Evolutionary conservation across 1,140 invertebrate genomes (phyloP), one percentile per base, ranked within the genome.

Genomic region (Drosophila nebulosa): DNA sequence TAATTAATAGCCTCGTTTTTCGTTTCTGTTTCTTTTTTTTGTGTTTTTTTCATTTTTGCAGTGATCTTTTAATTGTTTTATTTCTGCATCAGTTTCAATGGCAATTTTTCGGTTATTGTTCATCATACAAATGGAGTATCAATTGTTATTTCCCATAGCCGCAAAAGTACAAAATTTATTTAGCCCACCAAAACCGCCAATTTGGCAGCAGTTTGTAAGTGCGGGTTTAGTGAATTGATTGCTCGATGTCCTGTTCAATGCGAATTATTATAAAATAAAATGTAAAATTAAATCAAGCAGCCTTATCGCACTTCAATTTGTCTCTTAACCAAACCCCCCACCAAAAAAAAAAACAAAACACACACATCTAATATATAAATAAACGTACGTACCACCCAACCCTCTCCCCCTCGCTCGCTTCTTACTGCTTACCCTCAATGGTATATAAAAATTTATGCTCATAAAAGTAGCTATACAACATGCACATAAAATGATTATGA

Each of bases 401-500:
- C 12, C 39, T 10, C 18, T 2, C 1, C 39, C 7, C 7, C 39
- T n/a, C n/a, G n/a, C n/a, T n/a, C n/a, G n/a, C n/a, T n/a, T n/a
- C 39, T 9, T 10, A 46, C 16, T 6, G 12, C 39, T 10, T 12
- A 21, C 39, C 7, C 39, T 9, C 0, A 21, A 36, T 36, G 39
- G 78, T 78, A 71, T 83, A 88, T 83, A 88, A 88, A 86, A 86
- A 86, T 86, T 68, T 81, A 88, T 88, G 83, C 64, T 62, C 78
- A 75, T 79, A 88, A 69, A 83, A 88, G 83, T 86, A 79, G 81
- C 70, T 72, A 83, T 69, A 83, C 76, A 75, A 78, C 79, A 86
- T 83, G 71, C 70, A 67, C 81, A 88, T 86, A 86, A 86, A 88
- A 88, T 88, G 81, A 86, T 86, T 86, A 86, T 81, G 83, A 86